phyloP scores from a whole-genome alignment of 2,113 vertebrate species.

The Crotalus helleri region DNA sequence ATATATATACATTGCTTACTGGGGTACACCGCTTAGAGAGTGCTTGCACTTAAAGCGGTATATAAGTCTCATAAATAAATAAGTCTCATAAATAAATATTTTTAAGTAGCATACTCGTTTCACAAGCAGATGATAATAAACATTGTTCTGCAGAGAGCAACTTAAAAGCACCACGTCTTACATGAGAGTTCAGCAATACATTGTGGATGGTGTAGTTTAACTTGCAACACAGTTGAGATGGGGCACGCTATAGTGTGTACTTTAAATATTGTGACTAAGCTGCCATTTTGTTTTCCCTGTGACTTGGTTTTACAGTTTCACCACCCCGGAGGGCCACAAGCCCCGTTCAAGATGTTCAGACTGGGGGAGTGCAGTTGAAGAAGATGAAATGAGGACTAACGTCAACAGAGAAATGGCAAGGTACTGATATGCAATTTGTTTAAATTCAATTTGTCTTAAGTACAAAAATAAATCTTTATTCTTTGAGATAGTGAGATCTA shows the following conservation, averaged over 20 bases:
- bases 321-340: constrained; percentile 86
- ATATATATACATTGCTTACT: too few species aligned
- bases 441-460: neutral
- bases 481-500: neutral
- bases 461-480: neutral
- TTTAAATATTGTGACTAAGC: neutral
- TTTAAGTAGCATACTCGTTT: too few species aligned
- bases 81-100: neutral
- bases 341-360: constrained; percentile 78
- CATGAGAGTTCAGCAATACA: neutral
- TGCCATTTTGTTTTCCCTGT: neutral
- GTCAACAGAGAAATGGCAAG: constrained; percentile 87
- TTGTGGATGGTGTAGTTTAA: neutral
- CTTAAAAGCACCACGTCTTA: neutral
- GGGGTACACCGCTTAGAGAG: too few species aligned
- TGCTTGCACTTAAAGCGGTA: too few species aligned
- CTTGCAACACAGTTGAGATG: neutral
- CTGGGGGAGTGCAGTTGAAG: constrained; percentile 89
- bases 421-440: constrained; percentile 57
- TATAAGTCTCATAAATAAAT: too few species aligned
- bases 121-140: neutral
- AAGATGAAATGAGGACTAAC: constrained; percentile 82
- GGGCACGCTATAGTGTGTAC: neutral
- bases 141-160: neutral
- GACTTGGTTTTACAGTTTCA: constrained; percentile 75